Conservation (phyloP, 92 coral and sea anemone genomes). For the Diadumene lineata region DNA sequence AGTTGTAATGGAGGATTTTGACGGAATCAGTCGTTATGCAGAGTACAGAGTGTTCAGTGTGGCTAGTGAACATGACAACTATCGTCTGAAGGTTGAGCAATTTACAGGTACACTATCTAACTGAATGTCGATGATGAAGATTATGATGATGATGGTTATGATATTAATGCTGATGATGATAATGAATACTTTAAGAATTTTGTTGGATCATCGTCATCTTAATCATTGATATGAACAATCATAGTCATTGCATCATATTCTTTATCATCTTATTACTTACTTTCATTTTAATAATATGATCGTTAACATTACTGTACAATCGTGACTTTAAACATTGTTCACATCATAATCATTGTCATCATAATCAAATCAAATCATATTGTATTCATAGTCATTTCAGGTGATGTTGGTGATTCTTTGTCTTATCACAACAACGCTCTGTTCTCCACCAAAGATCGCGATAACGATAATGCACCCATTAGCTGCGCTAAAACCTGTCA, state of each 20-base stretch:
- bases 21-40: conserved; percentile 32
- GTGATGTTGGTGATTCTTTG: neutral
- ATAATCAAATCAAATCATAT: neutral
- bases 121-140: too few species aligned
- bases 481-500: conserved; percentile 18
- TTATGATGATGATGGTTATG: too few species aligned
- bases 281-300: too few species aligned
- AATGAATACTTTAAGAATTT: neutral
- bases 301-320: too few species aligned
- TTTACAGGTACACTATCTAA: conserved; percentile 56
- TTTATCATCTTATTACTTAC: too few species aligned
- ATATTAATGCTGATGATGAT: too few species aligned
- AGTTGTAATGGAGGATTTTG: conserved; percentile 46
- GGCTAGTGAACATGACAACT: conserved; percentile 42
- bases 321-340: neutral
- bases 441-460: conserved; percentile 39
- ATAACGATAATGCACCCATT: neutral
- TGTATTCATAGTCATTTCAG: neutral
- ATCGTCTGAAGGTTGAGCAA: conserved; percentile 29
- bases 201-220: neutral
- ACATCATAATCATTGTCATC: neutral
- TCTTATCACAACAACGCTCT: neutral
- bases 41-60: conserved; percentile 53
- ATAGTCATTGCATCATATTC: too few species aligned
- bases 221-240: neutral